phyloP scores from a whole-genome alignment of 2,888 invertebrate genomes.

The Herminia tarsipennalis region DNA sequence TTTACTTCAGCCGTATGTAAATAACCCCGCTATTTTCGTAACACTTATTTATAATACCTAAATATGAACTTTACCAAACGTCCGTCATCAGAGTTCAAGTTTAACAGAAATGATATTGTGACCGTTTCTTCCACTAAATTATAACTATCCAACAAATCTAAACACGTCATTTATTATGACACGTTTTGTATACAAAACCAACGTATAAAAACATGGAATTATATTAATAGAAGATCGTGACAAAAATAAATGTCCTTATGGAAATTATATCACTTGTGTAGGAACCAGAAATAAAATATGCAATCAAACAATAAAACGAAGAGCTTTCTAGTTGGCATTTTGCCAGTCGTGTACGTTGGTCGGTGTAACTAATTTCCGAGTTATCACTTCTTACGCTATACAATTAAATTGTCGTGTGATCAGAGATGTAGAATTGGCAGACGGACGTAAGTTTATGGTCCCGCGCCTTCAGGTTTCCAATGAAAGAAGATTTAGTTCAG shows the following conservation, averaged over 20 bases:
- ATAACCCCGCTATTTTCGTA: too few species aligned
- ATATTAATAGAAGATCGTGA: conserved; percentile 27
- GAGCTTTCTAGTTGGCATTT: conserved; percentile 51
- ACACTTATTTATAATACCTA: too few species aligned
- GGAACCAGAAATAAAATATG: conserved; percentile 54
- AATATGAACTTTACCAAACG: too few species aligned
- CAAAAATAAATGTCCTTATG: conserved; percentile 34
- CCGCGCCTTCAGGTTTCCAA: conserved; percentile 23
- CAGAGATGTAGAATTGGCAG: conserved; percentile 25
- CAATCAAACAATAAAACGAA: conserved; percentile 54
- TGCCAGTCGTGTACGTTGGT: conserved; percentile 36
- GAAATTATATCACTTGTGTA: too few species aligned
- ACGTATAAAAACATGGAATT: conserved; percentile 9
- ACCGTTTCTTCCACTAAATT: too few species aligned
- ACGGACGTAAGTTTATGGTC: conserved; percentile 21
- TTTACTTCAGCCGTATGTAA: too few species aligned
- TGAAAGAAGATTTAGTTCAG: conserved; percentile 20
- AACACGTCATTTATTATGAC: too few species aligned
- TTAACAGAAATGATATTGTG: too few species aligned
- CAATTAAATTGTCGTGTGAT: conserved; percentile 23
- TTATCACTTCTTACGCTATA: conserved; percentile 20
- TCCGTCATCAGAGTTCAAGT: too few species aligned
- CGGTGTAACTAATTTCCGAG: conserved; percentile 16
- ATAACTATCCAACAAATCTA: too few species aligned
- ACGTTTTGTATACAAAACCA: too few species aligned